A percentile compares a stretch with the other conserved stretches of the same genome.
Evolutionary conservation across 2,797 vertebrate species (phyloP).

Genomic region (Menidia menidia): DNA sequence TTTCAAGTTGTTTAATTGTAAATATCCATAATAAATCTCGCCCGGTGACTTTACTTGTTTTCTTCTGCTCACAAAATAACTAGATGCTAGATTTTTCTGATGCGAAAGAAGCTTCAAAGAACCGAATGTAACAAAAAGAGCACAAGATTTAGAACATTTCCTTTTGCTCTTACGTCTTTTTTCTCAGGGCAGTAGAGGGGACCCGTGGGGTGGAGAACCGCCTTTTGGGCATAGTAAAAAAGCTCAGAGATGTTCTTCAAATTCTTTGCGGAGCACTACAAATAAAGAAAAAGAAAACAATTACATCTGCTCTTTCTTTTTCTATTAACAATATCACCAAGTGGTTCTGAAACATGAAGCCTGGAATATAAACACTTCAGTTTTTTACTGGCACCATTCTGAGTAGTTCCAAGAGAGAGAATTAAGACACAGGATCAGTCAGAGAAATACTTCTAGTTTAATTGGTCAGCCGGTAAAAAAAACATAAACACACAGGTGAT

Average conservation of each 20-base stretch:
- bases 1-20: too few species aligned
- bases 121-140: background rate
- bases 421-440: conserved; percentile 70
- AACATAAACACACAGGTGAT: background rate
- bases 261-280: conserved; percentile 96
- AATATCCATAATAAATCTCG: too few species aligned
- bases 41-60: too few species aligned
- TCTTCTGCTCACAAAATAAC: too few species aligned
- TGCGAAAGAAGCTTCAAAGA: conserved; percentile 5
- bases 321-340: background rate
- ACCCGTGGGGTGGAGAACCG: conserved; percentile 95
- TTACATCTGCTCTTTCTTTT: too few species aligned
- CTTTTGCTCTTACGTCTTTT: conserved; percentile 86
- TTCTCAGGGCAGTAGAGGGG: conserved; percentile 96
- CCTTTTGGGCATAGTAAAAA: conserved; percentile 98
- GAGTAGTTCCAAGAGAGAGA: conserved; percentile 52
- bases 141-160: background rate
- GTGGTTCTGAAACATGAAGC: background rate
- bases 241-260: conserved; percentile 98
- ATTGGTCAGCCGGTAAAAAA: conserved; percentile 52
- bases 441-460: conserved; percentile 40
- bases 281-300: conserved; percentile 26
- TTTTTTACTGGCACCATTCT: conserved; percentile 1
- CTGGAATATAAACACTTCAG: background rate
- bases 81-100: background rate